Evolutionary conservation across 2,888 invertebrate species (phyloP).

Genomic region (Luffia ferchaultella): DNA sequence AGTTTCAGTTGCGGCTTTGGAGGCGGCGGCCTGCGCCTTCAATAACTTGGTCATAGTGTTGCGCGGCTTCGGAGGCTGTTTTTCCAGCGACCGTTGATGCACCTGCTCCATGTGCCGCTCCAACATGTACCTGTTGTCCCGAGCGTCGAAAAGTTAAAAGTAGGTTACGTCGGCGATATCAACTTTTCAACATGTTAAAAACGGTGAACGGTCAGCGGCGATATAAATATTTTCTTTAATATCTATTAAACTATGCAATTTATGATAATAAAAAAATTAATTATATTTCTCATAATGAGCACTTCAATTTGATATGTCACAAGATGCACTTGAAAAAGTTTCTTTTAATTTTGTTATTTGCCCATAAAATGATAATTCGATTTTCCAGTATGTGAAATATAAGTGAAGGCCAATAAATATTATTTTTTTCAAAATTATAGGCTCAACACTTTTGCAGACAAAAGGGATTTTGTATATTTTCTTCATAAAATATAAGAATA

Average conservation of each 20-base stretch:
- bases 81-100: slow-evolving; percentile 53
- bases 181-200: not conserved
- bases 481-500: too few relatives aligned
- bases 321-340: too few relatives aligned
- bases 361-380: too few relatives aligned
- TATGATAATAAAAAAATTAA: not conserved
- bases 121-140: slow-evolving; percentile 35
- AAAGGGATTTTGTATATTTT: too few relatives aligned
- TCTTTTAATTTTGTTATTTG: too few relatives aligned
- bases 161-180: not conserved
- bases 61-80: slow-evolving; percentile 51
- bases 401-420: too few relatives aligned
- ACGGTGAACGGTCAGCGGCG: not conserved
- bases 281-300: not conserved
- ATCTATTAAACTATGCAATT: too few relatives aligned
- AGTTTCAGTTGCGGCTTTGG: slow-evolving; percentile 4
- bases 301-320: too few relatives aligned
- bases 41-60: slow-evolving; percentile 63
- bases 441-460: too few relatives aligned
- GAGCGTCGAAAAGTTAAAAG: not conserved
- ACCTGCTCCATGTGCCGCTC: slow-evolving; percentile 47
- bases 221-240: not conserved
- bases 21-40: slow-evolving; percentile 46
- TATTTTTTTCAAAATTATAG: too few relatives aligned
- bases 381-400: too few relatives aligned